These are phyloP conservation scores for Galagoides demidoff DNA, from an alignment of 2,797 vertebrate genomes.

Conservation along the genomic window DNA sequence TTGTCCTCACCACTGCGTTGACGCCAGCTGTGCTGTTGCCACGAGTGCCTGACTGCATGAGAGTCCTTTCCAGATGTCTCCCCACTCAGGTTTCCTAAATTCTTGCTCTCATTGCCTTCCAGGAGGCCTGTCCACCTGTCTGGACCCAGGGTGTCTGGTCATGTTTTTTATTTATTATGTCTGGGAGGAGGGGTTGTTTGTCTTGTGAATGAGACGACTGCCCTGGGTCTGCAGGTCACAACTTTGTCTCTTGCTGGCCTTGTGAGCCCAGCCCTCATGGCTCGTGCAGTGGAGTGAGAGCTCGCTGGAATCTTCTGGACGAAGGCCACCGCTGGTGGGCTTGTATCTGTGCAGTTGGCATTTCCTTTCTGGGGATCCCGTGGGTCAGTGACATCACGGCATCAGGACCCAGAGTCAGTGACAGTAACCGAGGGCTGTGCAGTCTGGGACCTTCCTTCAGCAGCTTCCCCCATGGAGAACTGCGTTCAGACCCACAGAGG, in stretches of 20 bases:
- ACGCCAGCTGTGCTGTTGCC: background rate
- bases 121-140: background rate
- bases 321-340: background rate
- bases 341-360: background rate
- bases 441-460: background rate
- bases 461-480: background rate
- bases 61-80: background rate
- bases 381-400: background rate
- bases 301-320: background rate
- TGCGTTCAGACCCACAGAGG: background rate
- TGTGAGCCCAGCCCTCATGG: background rate
- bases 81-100: background rate
- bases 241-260: background rate
- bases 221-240: conserved; percentile 41
- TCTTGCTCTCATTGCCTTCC: conserved; percentile 35
- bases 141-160: conserved; percentile 31
- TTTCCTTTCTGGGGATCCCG: background rate
- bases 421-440: background rate
- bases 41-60: background rate
- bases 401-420: background rate
- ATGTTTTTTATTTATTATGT: conserved; percentile 69
- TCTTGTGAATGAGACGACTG: background rate
- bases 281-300: background rate
- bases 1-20: background rate
- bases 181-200: conserved; percentile 47